Evolutionary conservation across 1,140 invertebrate genomes (phyloP).

Genomic region (Aphaenogaster rudis): DNA sequence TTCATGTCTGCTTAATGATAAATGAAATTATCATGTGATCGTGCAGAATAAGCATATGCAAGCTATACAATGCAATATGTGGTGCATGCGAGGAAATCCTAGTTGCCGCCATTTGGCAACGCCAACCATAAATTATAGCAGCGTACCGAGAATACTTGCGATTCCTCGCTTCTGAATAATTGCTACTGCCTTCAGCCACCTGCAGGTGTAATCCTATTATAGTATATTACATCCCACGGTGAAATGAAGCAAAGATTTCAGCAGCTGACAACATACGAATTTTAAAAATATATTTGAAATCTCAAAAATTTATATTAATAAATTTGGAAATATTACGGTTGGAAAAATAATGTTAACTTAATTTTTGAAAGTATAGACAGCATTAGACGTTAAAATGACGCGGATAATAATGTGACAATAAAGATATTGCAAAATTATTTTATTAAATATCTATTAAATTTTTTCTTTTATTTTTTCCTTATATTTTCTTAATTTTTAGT

Average conservation of each 20-base stretch:
- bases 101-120: conserved; percentile 69
- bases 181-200: conserved; percentile 70
- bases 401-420: neutral
- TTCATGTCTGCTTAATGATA: conserved; percentile 25
- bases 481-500: conserved; percentile 7
- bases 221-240: conserved; percentile 41
- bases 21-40: conserved; percentile 68
- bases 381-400: neutral
- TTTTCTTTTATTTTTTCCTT: neutral
- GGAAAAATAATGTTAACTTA: neutral
- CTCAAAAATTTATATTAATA: neutral
- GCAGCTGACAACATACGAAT: neutral
- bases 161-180: conserved; percentile 76
- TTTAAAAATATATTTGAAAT: neutral
- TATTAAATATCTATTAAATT: neutral
- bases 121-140: conserved; percentile 71
- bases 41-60: conserved; percentile 63
- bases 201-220: conserved; percentile 74
- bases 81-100: conserved; percentile 66
- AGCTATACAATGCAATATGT: conserved; percentile 55
- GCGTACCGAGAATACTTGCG: conserved; percentile 65
- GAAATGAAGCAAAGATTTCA: conserved; percentile 67
- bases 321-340: neutral
- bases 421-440: neutral
- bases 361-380: neutral